Conservation (phyloP, 2,888 invertebrate genomes). For the Agonopterix heracliana region DNA sequence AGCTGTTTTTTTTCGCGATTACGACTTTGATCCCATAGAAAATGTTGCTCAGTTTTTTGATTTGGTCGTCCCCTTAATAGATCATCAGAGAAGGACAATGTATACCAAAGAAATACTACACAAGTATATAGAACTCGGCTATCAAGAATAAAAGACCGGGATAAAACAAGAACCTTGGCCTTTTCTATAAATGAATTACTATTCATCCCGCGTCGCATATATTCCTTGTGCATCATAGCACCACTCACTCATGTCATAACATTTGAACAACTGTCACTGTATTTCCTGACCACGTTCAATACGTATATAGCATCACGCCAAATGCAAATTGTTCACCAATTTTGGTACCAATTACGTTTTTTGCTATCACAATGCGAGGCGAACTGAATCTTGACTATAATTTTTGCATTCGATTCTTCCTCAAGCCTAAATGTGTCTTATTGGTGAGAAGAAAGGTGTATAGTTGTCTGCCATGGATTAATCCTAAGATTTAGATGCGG, state of each 20-base stretch:
- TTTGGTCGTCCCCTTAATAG: no score
- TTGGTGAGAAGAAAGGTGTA: background rate
- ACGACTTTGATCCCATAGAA: no score
- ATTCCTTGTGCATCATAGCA: background rate
- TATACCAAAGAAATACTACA: no score
- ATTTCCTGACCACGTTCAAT: constrained; percentile 20
- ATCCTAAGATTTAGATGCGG: background rate
- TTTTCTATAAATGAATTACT: background rate
- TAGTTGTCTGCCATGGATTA: background rate
- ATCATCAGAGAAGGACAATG: no score
- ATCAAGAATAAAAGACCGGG: no score
- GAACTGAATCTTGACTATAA: constrained; percentile 28
- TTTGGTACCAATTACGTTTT: constrained; percentile 24
- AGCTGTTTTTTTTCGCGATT: no score
- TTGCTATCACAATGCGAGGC: constrained; percentile 16
- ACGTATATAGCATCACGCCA: constrained; percentile 16
- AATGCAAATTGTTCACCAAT: constrained; percentile 19
- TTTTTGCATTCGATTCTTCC: constrained; percentile 13
- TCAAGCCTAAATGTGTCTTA: background rate
- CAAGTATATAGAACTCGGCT: no score
- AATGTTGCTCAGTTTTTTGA: no score
- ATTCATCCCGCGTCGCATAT: background rate
- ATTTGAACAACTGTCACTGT: constrained; percentile 21
- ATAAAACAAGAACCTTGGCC: no score
- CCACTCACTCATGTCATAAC: constrained; percentile 16